A percentile compares a stretch with the other conserved stretches of the same genome.
phyloP scores from a whole-genome alignment of 2,113 vertebrate species.

The Cygnus atratus region DNA sequence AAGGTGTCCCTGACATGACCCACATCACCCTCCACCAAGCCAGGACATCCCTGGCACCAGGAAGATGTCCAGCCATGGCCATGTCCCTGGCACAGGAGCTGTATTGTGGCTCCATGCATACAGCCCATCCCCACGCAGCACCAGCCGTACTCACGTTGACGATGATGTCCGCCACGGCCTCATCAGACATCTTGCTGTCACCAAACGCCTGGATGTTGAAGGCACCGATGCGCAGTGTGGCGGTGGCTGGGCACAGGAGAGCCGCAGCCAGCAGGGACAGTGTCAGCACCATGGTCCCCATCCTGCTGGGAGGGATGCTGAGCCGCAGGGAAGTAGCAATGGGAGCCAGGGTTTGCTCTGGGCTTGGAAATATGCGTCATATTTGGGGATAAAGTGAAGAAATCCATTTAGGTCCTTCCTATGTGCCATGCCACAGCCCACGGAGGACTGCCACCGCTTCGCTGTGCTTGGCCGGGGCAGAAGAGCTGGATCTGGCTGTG shows the following conservation, averaged over 20 bases:
- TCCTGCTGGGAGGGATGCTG: not conserved
- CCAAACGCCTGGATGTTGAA: slow-evolving; percentile 88
- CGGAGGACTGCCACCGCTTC: not conserved
- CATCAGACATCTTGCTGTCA: slow-evolving; percentile 81
- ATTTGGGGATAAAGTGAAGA: not conserved
- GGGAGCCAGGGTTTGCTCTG: not conserved
- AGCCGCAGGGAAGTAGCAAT: fast-evolving
- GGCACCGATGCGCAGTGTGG: slow-evolving; percentile 74
- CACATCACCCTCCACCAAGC: not conserved
- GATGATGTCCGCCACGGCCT: slow-evolving; percentile 76
- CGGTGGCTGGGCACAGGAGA: not conserved
- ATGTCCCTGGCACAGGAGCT: not conserved
- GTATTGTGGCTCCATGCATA: fast-evolving
- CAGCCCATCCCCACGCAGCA: fast-evolving
- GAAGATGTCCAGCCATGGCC: not conserved
- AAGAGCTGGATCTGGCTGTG: not conserved
- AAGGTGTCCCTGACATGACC: not conserved
- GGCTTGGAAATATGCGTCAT: not conserved
- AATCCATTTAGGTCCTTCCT: not conserved
- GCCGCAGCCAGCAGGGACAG: slow-evolving; percentile 31
- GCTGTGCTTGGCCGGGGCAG: not conserved
- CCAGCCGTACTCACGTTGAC: slow-evolving; percentile 62
- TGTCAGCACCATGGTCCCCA: slow-evolving; percentile 26
- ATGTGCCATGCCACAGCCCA: not conserved
- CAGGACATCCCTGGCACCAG: not conserved